phyloP scores from a whole-genome alignment of 2,888 invertebrate genomes.

The Diarsia mendica region DNA sequence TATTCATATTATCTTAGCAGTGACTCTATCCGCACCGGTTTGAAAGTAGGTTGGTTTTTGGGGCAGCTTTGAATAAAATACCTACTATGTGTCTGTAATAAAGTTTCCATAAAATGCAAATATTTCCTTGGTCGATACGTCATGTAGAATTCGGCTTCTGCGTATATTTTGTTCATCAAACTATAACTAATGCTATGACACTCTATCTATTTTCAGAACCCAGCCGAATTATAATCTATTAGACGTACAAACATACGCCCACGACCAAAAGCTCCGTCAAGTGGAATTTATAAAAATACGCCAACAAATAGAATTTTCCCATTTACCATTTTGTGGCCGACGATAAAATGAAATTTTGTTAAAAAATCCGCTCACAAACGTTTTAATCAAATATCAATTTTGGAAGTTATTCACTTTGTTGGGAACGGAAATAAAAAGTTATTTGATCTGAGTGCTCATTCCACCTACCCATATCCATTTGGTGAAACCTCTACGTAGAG shows the following conservation, averaged over 20 bases:
- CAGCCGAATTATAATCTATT: neutral
- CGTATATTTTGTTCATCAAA: conserved; percentile 4
- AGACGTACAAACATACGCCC: conserved; percentile 3
- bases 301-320: conserved; percentile 41
- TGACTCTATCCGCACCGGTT: neutral
- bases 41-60: neutral
- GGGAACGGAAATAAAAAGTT: conserved; percentile 56
- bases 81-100: neutral
- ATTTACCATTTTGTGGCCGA: conserved; percentile 40
- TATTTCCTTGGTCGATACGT: neutral
- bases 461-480: conserved; percentile 55
- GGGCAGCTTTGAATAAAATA: neutral
- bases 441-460: conserved; percentile 59
- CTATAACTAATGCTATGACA: neutral
- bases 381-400: conserved; percentile 65
- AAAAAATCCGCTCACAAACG: conserved; percentile 49
- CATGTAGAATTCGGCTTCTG: neutral
- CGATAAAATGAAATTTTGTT: conserved; percentile 48
- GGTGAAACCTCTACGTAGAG: conserved; percentile 46
- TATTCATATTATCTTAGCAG: neutral
- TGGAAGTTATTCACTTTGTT: conserved; percentile 62
- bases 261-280: conserved; percentile 17
- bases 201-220: neutral
- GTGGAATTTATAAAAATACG: conserved; percentile 30
- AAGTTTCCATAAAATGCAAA: neutral